Conservation (phyloP, 2,888 invertebrate genomes). For the Temnothorax unifasciatus region DNA sequence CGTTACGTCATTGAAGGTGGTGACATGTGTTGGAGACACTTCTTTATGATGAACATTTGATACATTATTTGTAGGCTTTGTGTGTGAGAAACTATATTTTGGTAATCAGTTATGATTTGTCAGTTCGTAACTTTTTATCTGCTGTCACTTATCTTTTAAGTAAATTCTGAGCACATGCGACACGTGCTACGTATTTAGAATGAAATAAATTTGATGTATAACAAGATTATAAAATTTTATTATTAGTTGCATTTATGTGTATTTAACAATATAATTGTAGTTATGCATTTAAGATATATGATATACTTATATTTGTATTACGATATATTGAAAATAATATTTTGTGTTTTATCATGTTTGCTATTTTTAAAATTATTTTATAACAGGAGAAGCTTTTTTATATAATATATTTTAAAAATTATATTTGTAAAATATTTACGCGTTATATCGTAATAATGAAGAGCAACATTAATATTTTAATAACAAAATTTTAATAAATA, state of each 20-base stretch:
- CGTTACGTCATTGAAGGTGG: slow-evolving; percentile 28
- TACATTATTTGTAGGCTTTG: slow-evolving; percentile 21
- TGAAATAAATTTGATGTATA: background rate
- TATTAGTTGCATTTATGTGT: background rate
- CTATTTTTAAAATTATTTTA: background rate
- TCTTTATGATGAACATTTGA: slow-evolving; percentile 44
- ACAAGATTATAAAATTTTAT: background rate
- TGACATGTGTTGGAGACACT: slow-evolving; percentile 27
- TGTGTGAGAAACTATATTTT: slow-evolving; percentile 8
- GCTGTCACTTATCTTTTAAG: background rate
- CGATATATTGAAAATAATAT: background rate
- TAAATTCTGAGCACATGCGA: background rate
- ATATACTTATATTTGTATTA: background rate
- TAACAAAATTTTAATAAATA: no score
- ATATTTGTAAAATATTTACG: background rate
- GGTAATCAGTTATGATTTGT: background rate
- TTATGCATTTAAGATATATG: no score
- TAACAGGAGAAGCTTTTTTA: background rate
- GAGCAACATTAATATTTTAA: background rate
- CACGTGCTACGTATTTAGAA: background rate
- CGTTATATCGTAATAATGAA: background rate
- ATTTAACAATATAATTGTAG: background rate
- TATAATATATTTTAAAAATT: background rate
- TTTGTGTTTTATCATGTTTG: background rate
- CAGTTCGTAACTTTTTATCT: slow-evolving; percentile 6